Conservation (phyloP, 23 tunicate genomes). For the Styela clava region DNA sequence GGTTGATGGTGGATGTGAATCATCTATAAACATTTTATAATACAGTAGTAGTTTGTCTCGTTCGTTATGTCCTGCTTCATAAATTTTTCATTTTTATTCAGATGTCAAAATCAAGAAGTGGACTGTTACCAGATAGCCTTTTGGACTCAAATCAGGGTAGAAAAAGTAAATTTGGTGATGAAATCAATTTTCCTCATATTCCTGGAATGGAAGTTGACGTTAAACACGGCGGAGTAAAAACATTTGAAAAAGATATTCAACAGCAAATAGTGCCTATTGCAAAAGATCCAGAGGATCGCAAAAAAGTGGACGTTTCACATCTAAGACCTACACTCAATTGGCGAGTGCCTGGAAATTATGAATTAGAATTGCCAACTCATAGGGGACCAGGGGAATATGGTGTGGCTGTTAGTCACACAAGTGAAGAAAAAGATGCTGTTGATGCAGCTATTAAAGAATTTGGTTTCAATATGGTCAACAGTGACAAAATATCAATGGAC, state of each 20-base stretch:
- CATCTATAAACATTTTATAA: no score
- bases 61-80: no score
- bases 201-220: constrained; percentile 77
- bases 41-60: no score
- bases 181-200: constrained; percentile 57
- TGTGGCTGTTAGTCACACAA: constrained; percentile 42
- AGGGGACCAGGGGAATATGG: constrained; percentile 99
- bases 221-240: constrained; percentile 45
- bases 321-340: constrained; percentile 56
- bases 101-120: neutral
- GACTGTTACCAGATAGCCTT: neutral
- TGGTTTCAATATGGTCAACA: constrained; percentile 96
- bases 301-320: constrained; percentile 5
- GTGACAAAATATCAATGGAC: constrained; percentile 94
- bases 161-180: constrained; percentile 7
- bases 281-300: neutral
- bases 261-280: neutral
- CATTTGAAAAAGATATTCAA: constrained; percentile 13
- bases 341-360: constrained; percentile 75
- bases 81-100: no score
- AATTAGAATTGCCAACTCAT: constrained; percentile 28
- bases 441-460: constrained; percentile 90
- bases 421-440: constrained; percentile 64
- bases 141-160: neutral
- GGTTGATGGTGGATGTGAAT: no score